Base-by-base conservation (phyloP, 2,113 vertebrate genomes). In the Osmerus eperlanus region DNA sequence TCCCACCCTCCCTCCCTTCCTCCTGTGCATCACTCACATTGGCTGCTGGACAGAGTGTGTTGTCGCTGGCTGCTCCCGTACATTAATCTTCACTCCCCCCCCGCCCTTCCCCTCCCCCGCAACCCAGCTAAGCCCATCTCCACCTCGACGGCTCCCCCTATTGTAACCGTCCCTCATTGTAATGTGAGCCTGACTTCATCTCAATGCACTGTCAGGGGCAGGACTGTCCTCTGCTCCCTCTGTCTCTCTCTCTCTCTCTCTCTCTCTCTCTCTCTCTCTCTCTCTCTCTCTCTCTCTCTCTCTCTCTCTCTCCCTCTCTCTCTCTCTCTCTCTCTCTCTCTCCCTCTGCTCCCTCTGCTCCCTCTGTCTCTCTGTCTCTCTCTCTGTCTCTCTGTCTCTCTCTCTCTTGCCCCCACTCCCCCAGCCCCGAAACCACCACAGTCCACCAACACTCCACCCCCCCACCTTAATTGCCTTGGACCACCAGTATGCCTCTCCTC, bases 401-500 rank as follows among this genome's bases (percentile, higher is more conserved):
- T 21, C 78, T 77, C 77, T 74, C 70, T 65, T 61, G 21, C 67
- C 52, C 67, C 73, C 75, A 68, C 67, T 66, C 79, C 92, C 90
- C 92, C 90, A 90, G 91, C 91, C 91, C 92, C 21, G 13, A 19
- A 61, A 55, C 25, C 60, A 66, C 65, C 6, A 9, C 23, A 6
- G 16, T 55, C 55, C 36, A 16, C 53, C 54, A n/a, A n/a, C 23
- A 51, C 25, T 53, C 65, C 66, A 61, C 65, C 60, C 78, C 92
- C 92, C 92, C 91, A 93, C 92, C 92, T 94, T 96, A 96, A 96
- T 96, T 97, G 95, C 95, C 92, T 93, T 89, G 92, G 92, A 95
- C 94, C 91, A 93, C 94, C 94, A 92, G 94, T 94, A 93, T 91
- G 91, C 94, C 91, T 92, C 92, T 91, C 93, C 93, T 47, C 41